A percentile compares a stretch with the other conserved stretches of the same genome.
Conservation (phyloP, 2,113 vertebrate species). For the Chaetops frenatus region DNA sequence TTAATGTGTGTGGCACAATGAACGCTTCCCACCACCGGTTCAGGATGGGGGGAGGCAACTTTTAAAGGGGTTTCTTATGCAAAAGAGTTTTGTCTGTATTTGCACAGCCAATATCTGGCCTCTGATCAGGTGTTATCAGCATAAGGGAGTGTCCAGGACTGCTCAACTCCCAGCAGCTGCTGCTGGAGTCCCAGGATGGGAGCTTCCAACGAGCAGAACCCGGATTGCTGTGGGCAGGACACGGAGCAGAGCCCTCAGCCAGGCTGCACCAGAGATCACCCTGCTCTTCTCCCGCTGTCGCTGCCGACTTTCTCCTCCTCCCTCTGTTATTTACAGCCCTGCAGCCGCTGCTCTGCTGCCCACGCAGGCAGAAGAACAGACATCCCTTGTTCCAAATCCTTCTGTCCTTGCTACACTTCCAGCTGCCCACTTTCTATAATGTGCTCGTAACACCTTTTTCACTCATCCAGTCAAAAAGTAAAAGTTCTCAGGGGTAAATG, state of each 20-base stretch:
- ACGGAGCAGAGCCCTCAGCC: not conserved
- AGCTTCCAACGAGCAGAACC: not conserved
- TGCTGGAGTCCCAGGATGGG: not conserved
- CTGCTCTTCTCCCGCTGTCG: rapidly evolving
- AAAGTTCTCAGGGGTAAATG: rapidly evolving
- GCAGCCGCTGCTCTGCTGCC: not conserved
- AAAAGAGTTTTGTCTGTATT: conserved; percentile 61
- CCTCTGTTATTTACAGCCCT: not conserved
- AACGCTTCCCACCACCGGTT: conserved; percentile 80
- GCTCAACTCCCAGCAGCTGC: not conserved
- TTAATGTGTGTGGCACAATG: conserved; percentile 85
- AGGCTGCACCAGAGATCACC: not conserved
- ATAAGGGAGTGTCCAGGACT: not conserved
- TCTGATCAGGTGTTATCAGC: not conserved
- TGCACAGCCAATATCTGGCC: not conserved
- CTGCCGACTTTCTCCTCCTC: not conserved
- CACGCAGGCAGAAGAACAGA: not conserved
- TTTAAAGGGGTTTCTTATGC: conserved; percentile 71
- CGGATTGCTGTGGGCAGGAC: not conserved
- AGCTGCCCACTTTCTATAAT: rapidly evolving
- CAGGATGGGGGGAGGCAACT: conserved; percentile 72
- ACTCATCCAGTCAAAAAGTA: rapidly evolving
- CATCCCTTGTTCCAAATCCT: not conserved
- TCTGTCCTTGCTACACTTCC: rapidly evolving
- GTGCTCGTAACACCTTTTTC: not conserved